Evolutionary conservation across 2,888 invertebrate genomes (phyloP).

Genomic region (Drosophila anomelani): DNA sequence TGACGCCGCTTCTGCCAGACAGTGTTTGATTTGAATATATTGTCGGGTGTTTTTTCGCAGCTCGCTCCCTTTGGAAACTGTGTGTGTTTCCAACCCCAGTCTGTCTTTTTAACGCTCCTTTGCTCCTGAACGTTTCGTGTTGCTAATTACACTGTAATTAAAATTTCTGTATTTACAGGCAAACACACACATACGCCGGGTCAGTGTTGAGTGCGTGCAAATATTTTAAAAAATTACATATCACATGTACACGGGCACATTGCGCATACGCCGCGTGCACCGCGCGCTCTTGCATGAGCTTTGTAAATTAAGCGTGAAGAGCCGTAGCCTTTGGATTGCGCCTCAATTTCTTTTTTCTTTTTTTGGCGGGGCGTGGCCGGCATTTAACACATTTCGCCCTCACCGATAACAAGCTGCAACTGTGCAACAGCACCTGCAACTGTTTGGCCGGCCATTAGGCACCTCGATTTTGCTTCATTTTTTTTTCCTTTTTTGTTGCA

Average conservation of each 20-base stretch:
- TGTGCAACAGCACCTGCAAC: constrained; percentile 52
- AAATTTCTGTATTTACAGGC: constrained; percentile 76
- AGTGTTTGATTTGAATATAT: constrained; percentile 81
- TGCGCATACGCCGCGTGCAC: constrained; percentile 71
- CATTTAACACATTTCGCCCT: constrained; percentile 74
- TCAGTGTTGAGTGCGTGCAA: constrained; percentile 65
- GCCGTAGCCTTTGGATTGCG: constrained; percentile 8
- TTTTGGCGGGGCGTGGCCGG: constrained; percentile 61
- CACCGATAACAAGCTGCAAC: constrained; percentile 71
- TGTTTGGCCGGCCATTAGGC: constrained; percentile 57
- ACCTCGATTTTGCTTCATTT: constrained; percentile 8
- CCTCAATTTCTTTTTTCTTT: neutral
- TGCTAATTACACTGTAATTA: constrained; percentile 82
- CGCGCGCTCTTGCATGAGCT: constrained; percentile 68
- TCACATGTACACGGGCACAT: constrained; percentile 49
- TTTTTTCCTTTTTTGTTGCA: constrained; percentile 14
- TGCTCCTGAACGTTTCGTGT: constrained; percentile 59
- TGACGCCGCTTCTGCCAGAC: constrained; percentile 72
- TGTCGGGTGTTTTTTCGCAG: constrained; percentile 74
- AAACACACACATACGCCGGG: constrained; percentile 24
- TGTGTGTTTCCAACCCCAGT: constrained; percentile 3
- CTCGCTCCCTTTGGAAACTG: constrained; percentile 3
- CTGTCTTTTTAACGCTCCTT: constrained; percentile 26
- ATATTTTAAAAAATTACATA: constrained; percentile 61
- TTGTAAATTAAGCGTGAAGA: constrained; percentile 69